Evolutionary conservation across 2,888 invertebrate species (phyloP).

Genomic region (Nephrotoma appendiculata): DNA sequence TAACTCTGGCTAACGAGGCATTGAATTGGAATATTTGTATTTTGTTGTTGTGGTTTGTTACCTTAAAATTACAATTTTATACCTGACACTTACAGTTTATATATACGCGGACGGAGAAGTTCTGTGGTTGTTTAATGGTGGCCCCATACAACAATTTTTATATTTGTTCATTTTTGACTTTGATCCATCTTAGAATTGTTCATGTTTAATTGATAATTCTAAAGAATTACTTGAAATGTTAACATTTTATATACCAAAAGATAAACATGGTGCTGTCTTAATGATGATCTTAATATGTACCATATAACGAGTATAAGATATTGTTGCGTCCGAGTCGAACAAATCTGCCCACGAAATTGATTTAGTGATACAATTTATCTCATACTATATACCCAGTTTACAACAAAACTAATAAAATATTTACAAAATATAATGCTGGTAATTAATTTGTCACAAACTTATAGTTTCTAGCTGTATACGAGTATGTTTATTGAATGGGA

Average conservation of each 20-base stretch:
- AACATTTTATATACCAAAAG: background rate
- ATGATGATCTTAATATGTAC: background rate
- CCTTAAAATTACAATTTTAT: background rate
- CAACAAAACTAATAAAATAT: background rate
- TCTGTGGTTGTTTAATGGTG: background rate
- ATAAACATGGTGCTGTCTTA: background rate
- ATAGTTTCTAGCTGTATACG: background rate
- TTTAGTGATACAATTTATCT: background rate
- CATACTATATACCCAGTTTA: background rate
- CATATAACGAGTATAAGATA: background rate
- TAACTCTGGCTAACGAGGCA: background rate
- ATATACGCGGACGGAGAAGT: background rate
- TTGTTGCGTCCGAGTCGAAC: background rate
- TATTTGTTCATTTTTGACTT: background rate
- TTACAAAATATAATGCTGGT: background rate
- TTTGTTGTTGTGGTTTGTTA: background rate
- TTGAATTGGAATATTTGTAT: background rate
- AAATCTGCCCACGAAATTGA: background rate
- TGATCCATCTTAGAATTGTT: background rate
- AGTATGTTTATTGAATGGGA: background rate
- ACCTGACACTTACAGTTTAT: background rate
- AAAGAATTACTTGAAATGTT: background rate
- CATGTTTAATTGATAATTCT: background rate
- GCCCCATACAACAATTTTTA: background rate
- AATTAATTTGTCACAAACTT: background rate